These are phyloP conservation scores for Rhagologus leucostigma DNA, from an alignment of 2,113 vertebrate genomes.

Conservation along the genomic window DNA sequence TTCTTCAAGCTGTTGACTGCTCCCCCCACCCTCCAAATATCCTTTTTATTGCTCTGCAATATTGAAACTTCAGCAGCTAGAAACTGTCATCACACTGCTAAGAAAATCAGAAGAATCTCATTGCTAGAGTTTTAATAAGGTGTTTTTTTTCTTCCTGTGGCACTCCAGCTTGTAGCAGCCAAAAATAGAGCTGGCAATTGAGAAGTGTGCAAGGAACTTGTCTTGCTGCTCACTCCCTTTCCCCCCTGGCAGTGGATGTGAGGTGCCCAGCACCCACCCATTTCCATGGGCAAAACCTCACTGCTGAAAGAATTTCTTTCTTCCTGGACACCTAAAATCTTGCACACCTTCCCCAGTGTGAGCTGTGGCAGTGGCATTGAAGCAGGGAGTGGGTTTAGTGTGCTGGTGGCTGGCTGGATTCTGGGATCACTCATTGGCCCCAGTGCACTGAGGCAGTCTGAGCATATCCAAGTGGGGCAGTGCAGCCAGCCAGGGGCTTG, in stretches of 20 bases:
- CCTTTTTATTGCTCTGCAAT: not conserved
- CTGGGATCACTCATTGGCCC: rapidly evolving
- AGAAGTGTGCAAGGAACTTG: not conserved
- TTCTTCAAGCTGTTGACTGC: not conserved
- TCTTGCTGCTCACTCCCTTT: not conserved
- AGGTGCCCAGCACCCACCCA: not conserved
- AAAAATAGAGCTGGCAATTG: not conserved
- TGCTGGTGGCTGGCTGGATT: not conserved
- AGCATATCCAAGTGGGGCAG: not conserved
- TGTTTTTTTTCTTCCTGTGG: not conserved
- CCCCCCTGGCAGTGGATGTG: not conserved
- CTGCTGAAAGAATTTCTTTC: not conserved
- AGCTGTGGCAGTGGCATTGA: rapidly evolving
- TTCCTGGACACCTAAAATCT: not conserved
- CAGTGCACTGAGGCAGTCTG: not conserved
- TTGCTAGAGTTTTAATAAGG: not conserved
- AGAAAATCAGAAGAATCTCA: not conserved
- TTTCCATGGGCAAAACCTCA: not conserved
- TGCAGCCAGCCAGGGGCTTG: not conserved
- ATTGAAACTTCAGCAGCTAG: not conserved
- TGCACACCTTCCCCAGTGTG: not conserved
- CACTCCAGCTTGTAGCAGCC: not conserved
- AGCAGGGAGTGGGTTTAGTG: rapidly evolving
- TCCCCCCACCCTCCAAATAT: not conserved
- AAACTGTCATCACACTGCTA: not conserved